Evolutionary conservation across 92 coral and sea anemone species (phyloP).

Genomic region (Zoanthus sociatus): DNA sequence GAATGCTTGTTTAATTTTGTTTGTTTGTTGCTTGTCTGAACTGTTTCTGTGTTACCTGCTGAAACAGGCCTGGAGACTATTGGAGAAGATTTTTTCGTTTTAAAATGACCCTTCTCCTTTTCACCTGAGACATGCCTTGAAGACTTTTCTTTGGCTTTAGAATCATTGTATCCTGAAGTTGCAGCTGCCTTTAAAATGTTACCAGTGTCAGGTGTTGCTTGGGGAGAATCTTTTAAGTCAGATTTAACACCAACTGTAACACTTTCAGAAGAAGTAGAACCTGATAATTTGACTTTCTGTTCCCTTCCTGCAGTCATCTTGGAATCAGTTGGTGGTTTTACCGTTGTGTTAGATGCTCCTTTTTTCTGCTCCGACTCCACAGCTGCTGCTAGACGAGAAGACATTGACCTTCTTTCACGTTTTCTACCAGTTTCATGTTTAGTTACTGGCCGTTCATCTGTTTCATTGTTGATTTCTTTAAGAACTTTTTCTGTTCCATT

Average conservation of each 20-base stretch:
- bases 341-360: background rate
- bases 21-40: conserved; percentile 13
- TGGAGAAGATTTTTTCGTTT: background rate
- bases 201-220: background rate
- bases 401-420: conserved; percentile 39
- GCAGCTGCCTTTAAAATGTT: conserved; percentile 4
- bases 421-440: conserved; percentile 1
- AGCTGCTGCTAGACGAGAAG: conserved; percentile 36
- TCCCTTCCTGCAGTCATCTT: conserved; percentile 5
- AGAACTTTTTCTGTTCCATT: background rate
- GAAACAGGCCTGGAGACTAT: background rate
- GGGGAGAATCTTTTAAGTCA: background rate
- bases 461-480: conserved; percentile 20
- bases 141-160: conserved; percentile 2
- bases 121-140: background rate
- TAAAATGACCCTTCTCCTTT: conserved; percentile 2
- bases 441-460: background rate
- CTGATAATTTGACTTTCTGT: conserved; percentile 3
- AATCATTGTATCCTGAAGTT: background rate
- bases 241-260: background rate
- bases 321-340: background rate
- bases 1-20: background rate
- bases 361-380: conserved; percentile 18
- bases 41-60: background rate
- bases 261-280: background rate